Percentiles rank a stretch among this genome's conserved stretches.
phyloP scores from a whole-genome alignment of 2,113 vertebrate genomes.

The Carassius auratus region DNA sequence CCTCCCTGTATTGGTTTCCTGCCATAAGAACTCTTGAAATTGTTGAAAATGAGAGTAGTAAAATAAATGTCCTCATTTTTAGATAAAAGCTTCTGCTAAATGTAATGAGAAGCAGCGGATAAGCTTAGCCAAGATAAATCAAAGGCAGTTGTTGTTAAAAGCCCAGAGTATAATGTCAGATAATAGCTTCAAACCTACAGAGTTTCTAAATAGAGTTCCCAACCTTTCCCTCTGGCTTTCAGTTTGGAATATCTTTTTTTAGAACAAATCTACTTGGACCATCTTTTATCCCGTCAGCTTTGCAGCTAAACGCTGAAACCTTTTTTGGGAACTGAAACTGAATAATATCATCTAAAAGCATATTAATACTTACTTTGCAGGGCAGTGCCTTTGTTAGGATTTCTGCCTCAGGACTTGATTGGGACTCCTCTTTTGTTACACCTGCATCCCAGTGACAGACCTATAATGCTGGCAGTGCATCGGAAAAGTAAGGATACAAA shows the following conservation, averaged over 20 bases:
- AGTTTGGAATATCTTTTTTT: background rate
- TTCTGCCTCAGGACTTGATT: slow-evolving; percentile 92
- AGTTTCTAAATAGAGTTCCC: too few species aligned
- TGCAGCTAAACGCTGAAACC: background rate
- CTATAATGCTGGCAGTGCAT: slow-evolving; percentile 89
- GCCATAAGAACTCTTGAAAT: too few species aligned
- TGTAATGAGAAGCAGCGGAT: too few species aligned
- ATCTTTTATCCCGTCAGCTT: background rate
- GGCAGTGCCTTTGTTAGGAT: slow-evolving; percentile 90
- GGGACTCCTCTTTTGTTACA: slow-evolving; percentile 85
- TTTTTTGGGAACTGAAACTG: background rate
- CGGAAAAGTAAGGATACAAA: slow-evolving; percentile 83
- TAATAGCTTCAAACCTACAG: too few species aligned
- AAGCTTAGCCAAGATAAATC: too few species aligned
- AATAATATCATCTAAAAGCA: background rate
- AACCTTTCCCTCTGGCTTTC: background rate
- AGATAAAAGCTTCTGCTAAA: too few species aligned
- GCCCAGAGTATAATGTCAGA: too few species aligned
- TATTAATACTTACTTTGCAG: slow-evolving; percentile 64
- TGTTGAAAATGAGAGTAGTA: too few species aligned
- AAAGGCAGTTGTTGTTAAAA: too few species aligned
- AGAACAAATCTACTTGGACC: background rate
- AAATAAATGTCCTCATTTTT: too few species aligned
- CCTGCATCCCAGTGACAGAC: slow-evolving; percentile 88
- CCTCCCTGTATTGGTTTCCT: too few species aligned